These are phyloP conservation scores for Baccha elongata DNA, from an alignment of 2,888 invertebrate species.

Conservation along the genomic window DNA sequence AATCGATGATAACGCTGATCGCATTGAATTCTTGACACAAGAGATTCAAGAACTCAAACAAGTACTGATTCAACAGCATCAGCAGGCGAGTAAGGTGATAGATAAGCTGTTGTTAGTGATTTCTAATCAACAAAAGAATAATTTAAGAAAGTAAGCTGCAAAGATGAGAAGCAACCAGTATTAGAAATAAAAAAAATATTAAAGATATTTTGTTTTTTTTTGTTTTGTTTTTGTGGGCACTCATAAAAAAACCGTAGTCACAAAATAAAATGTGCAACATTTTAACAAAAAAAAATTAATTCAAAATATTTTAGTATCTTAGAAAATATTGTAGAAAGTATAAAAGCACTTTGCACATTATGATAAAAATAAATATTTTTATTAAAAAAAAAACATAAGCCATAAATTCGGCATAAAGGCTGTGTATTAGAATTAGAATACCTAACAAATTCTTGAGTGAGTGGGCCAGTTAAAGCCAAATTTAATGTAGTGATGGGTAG, in stretches of 20 bases:
- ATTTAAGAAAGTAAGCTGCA: constrained; percentile 79
- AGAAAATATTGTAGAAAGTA: constrained; percentile 31
- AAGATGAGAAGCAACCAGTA: not conserved
- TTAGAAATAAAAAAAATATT: constrained; percentile 43
- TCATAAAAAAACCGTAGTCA: not conserved
- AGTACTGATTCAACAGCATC: constrained; percentile 82
- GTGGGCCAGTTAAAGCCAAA: no score
- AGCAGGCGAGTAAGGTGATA: constrained; percentile 82
- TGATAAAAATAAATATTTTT: constrained; percentile 34
- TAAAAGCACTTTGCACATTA: constrained; percentile 57
- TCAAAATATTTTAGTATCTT: constrained; percentile 42
- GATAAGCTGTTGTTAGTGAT: constrained; percentile 82
- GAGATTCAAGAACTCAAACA: constrained; percentile 88
- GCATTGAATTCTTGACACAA: constrained; percentile 86
- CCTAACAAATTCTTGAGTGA: no score
- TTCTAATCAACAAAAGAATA: constrained; percentile 82
- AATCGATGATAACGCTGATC: constrained; percentile 87
- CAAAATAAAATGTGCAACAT: not conserved
- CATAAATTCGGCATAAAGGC: constrained; percentile 75
- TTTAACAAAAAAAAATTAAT: not conserved
- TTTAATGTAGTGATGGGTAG: no score
- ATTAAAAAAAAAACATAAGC: constrained; percentile 30
- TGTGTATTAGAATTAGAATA: constrained; percentile 73
- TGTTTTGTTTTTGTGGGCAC: not conserved
- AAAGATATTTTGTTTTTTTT: constrained; percentile 10